Percentiles rank a stretch among this genome's conserved stretches.
phyloP scores from a whole-genome alignment of 2,113 vertebrate species.

The Recurvirostra avosetta region DNA sequence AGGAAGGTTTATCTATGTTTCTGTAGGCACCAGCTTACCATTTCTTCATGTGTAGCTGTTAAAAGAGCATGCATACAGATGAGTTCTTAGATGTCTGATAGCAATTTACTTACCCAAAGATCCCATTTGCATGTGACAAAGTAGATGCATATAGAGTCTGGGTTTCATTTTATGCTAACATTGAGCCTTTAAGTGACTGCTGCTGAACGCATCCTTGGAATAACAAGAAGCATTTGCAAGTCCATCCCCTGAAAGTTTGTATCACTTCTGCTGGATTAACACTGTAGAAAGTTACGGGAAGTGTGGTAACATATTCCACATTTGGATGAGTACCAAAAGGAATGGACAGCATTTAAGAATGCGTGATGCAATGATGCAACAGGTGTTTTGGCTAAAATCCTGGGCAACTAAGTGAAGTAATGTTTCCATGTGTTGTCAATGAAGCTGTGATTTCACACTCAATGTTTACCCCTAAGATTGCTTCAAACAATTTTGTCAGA shows the following conservation, averaged over 20 bases:
- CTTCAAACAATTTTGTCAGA: neutral
- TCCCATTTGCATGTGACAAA: slow-evolving; percentile 10
- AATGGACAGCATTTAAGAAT: neutral
- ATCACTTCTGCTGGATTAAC: neutral
- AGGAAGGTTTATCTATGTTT: neutral
- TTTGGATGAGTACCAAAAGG: neutral
- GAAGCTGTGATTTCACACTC: neutral
- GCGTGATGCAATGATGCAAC: neutral
- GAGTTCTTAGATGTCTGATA: slow-evolving; percentile 19
- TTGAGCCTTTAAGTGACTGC: neutral
- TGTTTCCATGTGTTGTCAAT: neutral
- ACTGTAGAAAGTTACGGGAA: neutral
- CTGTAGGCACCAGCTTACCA: neutral
- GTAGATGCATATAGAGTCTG: neutral
- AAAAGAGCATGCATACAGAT: neutral
- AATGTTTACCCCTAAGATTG: accelerated
- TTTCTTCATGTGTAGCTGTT: neutral
- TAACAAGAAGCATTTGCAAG: neutral
- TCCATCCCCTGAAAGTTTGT: neutral
- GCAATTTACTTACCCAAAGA: slow-evolving; percentile 25
- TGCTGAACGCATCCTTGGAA: neutral
- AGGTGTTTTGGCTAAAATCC: neutral
- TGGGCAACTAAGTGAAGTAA: neutral
- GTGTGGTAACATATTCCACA: neutral
- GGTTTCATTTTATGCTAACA: slow-evolving; percentile 7